Evolutionary conservation across 2,888 invertebrate genomes (phyloP).

Genomic region (Standfussiana lucernea): DNA sequence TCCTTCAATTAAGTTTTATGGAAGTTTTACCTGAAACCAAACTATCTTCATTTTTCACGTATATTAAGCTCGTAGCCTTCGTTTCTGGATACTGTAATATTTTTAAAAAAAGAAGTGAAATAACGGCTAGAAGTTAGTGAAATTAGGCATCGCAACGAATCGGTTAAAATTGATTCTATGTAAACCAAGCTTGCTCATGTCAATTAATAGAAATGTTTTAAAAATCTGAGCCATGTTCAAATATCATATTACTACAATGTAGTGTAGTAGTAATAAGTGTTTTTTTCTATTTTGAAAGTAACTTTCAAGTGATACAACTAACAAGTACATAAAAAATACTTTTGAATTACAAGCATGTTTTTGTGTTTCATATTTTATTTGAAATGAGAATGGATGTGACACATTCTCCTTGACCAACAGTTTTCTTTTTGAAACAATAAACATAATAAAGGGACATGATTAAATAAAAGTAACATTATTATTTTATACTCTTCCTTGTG

Average conservation of each 20-base stretch:
- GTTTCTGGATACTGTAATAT: no score
- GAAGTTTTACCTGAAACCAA: no score
- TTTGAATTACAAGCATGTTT: slow-evolving; percentile 10
- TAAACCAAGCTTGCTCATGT: slow-evolving; percentile 10
- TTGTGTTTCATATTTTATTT: slow-evolving; percentile 15
- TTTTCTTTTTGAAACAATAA: slow-evolving; percentile 31
- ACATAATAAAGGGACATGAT: no score
- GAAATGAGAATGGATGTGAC: slow-evolving; percentile 9
- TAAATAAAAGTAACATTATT: not conserved
- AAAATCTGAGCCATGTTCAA: not conserved
- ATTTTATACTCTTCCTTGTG: slow-evolving; percentile 16
- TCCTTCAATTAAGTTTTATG: no score
- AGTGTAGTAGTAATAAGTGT: slow-evolving; percentile 3
- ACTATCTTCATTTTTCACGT: no score
- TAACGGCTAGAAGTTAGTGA: no score
- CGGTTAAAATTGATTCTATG: not conserved
- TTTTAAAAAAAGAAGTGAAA: no score
- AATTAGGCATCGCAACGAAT: no score
- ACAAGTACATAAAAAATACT: slow-evolving; percentile 33
- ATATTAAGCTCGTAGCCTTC: no score
- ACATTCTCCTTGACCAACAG: not conserved
- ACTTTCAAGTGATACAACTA: not conserved
- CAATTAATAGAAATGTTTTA: slow-evolving; percentile 3
- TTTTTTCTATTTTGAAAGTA: slow-evolving; percentile 4
- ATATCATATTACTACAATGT: slow-evolving; percentile 5